These are phyloP conservation scores for Mythimna lalbum DNA, from an alignment of 2,888 invertebrate species.

Conservation along the genomic window DNA sequence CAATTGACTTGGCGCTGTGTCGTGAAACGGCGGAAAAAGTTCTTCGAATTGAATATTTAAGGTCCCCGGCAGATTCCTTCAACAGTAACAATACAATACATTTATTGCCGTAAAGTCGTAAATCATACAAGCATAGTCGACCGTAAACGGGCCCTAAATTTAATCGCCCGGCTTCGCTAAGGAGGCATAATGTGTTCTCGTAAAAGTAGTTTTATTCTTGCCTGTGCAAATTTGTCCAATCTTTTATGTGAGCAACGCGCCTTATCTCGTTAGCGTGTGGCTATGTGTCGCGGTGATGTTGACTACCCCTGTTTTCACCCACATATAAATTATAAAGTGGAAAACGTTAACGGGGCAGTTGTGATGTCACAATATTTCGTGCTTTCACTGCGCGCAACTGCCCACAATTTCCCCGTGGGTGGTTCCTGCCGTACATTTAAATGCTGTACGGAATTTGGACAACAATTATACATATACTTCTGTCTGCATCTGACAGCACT, in stretches of 20 bases:
- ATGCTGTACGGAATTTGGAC: conserved; percentile 32
- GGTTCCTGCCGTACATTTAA: conserved; percentile 36
- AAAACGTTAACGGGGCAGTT: conserved; percentile 32
- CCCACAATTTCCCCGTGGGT: conserved; percentile 27
- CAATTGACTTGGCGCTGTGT: conserved; percentile 34
- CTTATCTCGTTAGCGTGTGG: conserved; percentile 49
- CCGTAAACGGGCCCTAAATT: conserved; percentile 75
- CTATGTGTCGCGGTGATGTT: conserved; percentile 34
- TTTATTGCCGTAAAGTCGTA: conserved; percentile 72
- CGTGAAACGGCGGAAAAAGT: conserved; percentile 33
- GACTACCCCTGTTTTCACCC: conserved; percentile 38
- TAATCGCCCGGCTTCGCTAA: conserved; percentile 73
- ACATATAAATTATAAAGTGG: conserved; percentile 46
- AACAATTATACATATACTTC: conserved; percentile 28
- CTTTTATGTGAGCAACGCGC: conserved; percentile 51
- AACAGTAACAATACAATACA: conserved; percentile 65
- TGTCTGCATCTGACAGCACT: conserved; percentile 39
- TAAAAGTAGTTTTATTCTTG: conserved; percentile 73
- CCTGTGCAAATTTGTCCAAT: conserved; percentile 66
- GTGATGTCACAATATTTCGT: conserved; percentile 51
- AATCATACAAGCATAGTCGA: conserved; percentile 72
- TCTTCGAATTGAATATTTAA: conserved; percentile 47
- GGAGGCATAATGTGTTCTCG: conserved; percentile 66
- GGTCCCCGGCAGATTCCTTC: conserved; percentile 59
- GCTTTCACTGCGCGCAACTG: conserved; percentile 10